Evolutionary conservation across 2,888 invertebrate species (phyloP), one percentile per base, ranked within the genome.

Genomic region (Biston stratarius): DNA sequence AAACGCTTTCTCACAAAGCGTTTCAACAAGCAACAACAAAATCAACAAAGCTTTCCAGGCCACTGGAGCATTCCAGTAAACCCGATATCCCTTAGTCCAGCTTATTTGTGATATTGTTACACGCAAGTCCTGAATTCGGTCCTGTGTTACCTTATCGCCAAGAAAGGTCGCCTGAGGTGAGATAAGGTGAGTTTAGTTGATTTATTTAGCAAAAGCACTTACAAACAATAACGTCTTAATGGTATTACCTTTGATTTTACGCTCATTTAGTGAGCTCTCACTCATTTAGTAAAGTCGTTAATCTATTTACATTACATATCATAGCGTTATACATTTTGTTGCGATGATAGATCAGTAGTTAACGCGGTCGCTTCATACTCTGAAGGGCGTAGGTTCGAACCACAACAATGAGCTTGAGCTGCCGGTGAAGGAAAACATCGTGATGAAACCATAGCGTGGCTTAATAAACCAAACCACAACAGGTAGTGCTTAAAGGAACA

Each of bases 121-220:
- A 33, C 36, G n/a, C n/a, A n/a, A 34, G 34, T 12, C 14, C 52
- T 48, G 42, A 62, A 36, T 64, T 24, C 60, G n/a, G 40, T 61
- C 36, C 66, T 64, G 70, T 11, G 45, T 53, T 49, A 64, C 52
- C 47, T 60, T 52, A 45, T 24, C 42, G 48, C 40, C 9, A 48
- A 49, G 59, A 52, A 70, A 69, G 67, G 66, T 67, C 62, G 66
- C n/a, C 6, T 12, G 66, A 69, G 66, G 72, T 47, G 69, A 70
- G 67, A 74, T 61, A 52, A 71, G 66, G 68, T 67, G 56, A 67
- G 44, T 49, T 56, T 63, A 44, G 52, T 24, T 64, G 47, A 72
- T 72, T 70, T 73, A 71, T 64, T 69, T 63, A 74, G 42, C 34
- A 58, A 73, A 53, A 73, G 72, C 63, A 69, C 58, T 67, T 73